phyloP scores from a whole-genome alignment of 2,888 invertebrate genomes.

The Myopa testacea region DNA sequence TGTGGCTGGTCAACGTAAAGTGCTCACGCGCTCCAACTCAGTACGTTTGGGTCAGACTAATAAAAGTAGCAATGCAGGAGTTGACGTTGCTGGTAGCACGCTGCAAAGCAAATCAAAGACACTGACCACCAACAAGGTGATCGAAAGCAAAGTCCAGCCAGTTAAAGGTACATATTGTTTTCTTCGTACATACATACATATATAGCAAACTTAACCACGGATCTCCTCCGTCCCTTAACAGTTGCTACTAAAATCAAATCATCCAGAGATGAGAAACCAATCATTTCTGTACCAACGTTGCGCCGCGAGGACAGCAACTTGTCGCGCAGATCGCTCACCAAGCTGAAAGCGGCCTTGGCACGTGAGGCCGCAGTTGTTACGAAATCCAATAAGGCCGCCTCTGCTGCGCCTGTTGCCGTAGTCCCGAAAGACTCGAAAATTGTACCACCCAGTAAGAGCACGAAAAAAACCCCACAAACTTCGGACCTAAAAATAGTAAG shows the following conservation, averaged over 20 bases:
- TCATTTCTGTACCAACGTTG: conserved; percentile 46
- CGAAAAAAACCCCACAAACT: not conserved
- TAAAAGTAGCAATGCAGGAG: conserved; percentile 20
- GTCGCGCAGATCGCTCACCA: conserved; percentile 62
- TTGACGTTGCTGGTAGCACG: conserved; percentile 26
- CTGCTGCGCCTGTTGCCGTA: conserved; percentile 10
- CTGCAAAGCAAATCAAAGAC: conserved; percentile 53
- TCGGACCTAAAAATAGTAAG: conserved; percentile 47
- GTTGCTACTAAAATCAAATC: conserved; percentile 36
- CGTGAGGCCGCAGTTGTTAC: conserved; percentile 42
- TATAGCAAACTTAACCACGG: not conserved
- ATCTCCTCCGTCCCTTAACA: not conserved
- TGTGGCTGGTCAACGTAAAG: conserved; percentile 42
- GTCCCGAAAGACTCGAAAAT: conserved; percentile 36
- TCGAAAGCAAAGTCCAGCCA: conserved; percentile 54
- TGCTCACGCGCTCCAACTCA: conserved; percentile 58
- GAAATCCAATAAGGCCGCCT: conserved; percentile 42
- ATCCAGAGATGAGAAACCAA: conserved; percentile 29
- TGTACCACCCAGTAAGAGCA: conserved; percentile 21
- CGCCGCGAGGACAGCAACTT: conserved; percentile 66
- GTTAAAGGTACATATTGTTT: conserved; percentile 33
- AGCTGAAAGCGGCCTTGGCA: conserved; percentile 59
- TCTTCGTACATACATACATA: not conserved
- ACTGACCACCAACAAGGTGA: conserved; percentile 58
- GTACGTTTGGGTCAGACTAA: conserved; percentile 51